Percentiles rank a stretch among this genome's conserved stretches.
Evolutionary conservation across 2,888 invertebrate genomes (phyloP).

Genomic region (Acronicta leporina): DNA sequence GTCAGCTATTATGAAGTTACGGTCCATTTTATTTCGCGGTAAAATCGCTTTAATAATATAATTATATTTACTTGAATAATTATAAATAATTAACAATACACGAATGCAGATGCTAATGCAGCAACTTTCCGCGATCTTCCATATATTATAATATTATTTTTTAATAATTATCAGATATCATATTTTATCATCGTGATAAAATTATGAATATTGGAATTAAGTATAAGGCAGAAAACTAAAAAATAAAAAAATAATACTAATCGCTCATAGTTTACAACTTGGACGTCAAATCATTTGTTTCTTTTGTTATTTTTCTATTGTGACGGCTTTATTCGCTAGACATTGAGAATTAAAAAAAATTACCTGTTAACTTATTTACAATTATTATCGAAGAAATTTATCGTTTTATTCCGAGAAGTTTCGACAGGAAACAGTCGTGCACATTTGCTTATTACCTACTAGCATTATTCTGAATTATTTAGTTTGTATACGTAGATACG

Average conservation of each 20-base stretch:
- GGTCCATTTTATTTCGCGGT: no score
- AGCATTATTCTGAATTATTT: constrained; percentile 39
- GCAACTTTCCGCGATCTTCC: no score
- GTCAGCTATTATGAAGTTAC: no score
- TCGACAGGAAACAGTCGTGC: constrained; percentile 33
- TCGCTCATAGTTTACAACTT: neutral
- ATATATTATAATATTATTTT: no score
- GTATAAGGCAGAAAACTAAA: neutral
- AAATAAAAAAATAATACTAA: neutral
- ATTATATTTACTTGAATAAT: no score
- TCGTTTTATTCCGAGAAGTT: constrained; percentile 23
- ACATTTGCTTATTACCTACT: constrained; percentile 16
- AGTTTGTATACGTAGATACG: constrained; percentile 24
- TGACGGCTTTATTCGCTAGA: constrained; percentile 61
- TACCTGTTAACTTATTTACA: constrained; percentile 63
- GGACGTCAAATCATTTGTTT: constrained; percentile 47
- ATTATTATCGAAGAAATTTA: constrained; percentile 45
- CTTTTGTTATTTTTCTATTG: constrained; percentile 42
- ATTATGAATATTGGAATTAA: no score
- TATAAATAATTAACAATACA: no score
- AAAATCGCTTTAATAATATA: no score
- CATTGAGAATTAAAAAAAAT: constrained; percentile 54
- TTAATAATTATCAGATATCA: no score
- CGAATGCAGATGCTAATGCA: no score
- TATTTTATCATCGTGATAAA: no score